These are phyloP conservation scores for Ursus arctos DNA, from an alignment of 2,113 vertebrate genomes.

Conservation along the genomic window DNA sequence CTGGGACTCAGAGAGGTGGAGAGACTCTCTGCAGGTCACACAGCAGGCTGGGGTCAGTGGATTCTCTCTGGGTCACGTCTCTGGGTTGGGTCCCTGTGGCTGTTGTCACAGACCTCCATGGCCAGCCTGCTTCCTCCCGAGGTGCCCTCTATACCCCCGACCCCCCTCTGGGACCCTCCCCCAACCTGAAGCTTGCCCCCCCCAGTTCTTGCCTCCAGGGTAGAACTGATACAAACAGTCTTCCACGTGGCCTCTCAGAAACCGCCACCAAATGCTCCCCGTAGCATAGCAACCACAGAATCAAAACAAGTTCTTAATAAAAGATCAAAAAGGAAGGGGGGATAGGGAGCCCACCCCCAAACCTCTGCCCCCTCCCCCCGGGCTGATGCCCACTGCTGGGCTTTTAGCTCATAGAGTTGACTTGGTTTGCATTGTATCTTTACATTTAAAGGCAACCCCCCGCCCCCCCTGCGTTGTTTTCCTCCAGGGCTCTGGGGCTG, in stretches of 20 bases:
- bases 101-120: no score
- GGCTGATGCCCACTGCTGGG: accelerated
- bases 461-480: not conserved
- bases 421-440: not conserved
- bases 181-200: not conserved
- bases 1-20: not conserved
- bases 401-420: not conserved
- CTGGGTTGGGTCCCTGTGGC: not conserved
- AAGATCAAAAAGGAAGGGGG: not conserved
- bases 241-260: not conserved
- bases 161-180: not conserved
- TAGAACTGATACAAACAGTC: not conserved
- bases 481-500: not conserved
- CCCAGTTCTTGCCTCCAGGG: not conserved
- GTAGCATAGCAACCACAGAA: not conserved
- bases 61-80: accelerated
- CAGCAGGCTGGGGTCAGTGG: not conserved
- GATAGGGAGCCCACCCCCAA: not conserved
- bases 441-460: not conserved
- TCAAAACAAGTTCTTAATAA: slow-evolving; percentile 31
- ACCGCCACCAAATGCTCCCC: not conserved
- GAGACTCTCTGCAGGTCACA: not conserved
- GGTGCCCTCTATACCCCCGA: no score
- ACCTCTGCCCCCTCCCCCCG: accelerated
- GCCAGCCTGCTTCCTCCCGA: not conserved